phyloP scores from a whole-genome alignment of 37 sponge, comb jelly and placozoan species.

The Agelas oroides region DNA sequence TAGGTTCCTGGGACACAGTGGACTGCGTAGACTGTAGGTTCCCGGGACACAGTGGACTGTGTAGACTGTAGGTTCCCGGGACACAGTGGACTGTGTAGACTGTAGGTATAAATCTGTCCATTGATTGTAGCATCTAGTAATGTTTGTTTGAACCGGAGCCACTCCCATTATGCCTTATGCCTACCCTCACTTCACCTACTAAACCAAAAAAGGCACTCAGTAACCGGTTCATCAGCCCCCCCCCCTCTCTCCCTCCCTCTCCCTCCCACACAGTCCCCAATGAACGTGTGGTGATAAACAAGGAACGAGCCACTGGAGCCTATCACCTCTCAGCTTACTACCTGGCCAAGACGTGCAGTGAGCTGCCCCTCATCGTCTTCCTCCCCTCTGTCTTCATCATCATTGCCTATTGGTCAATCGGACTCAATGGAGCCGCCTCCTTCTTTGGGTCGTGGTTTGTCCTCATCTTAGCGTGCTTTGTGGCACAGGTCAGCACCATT shows the following conservation, averaged over 20 bases:
- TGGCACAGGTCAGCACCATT: slow-evolving; percentile 52
- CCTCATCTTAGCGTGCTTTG: slow-evolving; percentile 11
- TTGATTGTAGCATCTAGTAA: no score
- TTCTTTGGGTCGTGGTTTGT: slow-evolving; percentile 59
- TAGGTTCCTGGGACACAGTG: no score
- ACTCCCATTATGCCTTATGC: no score
- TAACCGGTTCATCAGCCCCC: no score
- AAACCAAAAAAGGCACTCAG: no score
- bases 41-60: no score
- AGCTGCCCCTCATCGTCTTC: slow-evolving; percentile 65
- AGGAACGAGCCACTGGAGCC: slow-evolving; percentile 72
- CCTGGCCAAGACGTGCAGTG: slow-evolving; percentile 79
- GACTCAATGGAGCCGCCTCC: slow-evolving; percentile 35
- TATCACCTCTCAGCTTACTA: slow-evolving; percentile 83
- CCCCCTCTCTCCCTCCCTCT: no score
- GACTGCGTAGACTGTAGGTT: neutral
- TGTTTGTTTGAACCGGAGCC: no score
- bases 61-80: no score
- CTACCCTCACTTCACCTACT: no score
- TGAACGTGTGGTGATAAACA: slow-evolving; percentile 51
- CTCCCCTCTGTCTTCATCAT: slow-evolving; percentile 50
- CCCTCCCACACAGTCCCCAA: slow-evolving; percentile 49
- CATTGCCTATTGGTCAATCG: slow-evolving; percentile 52
- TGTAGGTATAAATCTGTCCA: no score
- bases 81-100: no score